Conservation (phyloP, 2,888 invertebrate species). For the Eulithis prunata region DNA sequence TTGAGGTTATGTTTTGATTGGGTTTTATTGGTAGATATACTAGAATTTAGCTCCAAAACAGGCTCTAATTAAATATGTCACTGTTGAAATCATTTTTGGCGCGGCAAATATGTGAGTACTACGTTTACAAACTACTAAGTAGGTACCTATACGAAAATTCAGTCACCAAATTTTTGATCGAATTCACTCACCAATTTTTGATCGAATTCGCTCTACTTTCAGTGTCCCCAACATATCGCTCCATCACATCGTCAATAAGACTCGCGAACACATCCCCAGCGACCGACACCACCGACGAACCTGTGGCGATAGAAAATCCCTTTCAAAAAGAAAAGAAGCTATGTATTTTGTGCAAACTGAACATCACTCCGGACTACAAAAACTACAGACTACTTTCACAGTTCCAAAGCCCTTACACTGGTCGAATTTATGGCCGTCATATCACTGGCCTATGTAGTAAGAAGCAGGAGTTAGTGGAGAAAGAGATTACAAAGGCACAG, state of each 20-base stretch:
- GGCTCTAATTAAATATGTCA: slow-evolving; percentile 48
- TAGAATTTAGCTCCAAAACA: slow-evolving; percentile 1
- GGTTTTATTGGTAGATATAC: neutral
- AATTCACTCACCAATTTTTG: slow-evolving; percentile 8
- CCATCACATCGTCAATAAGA: slow-evolving; percentile 48
- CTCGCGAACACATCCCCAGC: slow-evolving; percentile 33
- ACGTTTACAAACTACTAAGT: neutral
- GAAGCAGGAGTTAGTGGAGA: slow-evolving; percentile 90
- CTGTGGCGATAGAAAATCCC: slow-evolving; percentile 90
- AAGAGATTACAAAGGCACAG: slow-evolving; percentile 90
- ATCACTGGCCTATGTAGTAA: slow-evolving; percentile 96
- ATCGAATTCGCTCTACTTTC: slow-evolving; percentile 38
- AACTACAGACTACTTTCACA: slow-evolving; percentile 96
- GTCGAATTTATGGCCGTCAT: slow-evolving; percentile 94
- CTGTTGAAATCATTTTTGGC: slow-evolving; percentile 55
- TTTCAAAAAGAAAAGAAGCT: slow-evolving; percentile 88
- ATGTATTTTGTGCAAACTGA: slow-evolving; percentile 93
- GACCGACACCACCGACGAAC: slow-evolving; percentile 63
- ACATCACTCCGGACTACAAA: slow-evolving; percentile 94
- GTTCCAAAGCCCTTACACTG: slow-evolving; percentile 98
- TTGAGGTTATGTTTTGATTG: slow-evolving; percentile 10
- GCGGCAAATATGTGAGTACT: slow-evolving; percentile 57
- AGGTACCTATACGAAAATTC: neutral
- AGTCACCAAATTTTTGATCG: slow-evolving; percentile 4
- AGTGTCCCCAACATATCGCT: slow-evolving; percentile 56